Conservation (phyloP, 2,113 vertebrate species). For the Notiomystis cincta region DNA sequence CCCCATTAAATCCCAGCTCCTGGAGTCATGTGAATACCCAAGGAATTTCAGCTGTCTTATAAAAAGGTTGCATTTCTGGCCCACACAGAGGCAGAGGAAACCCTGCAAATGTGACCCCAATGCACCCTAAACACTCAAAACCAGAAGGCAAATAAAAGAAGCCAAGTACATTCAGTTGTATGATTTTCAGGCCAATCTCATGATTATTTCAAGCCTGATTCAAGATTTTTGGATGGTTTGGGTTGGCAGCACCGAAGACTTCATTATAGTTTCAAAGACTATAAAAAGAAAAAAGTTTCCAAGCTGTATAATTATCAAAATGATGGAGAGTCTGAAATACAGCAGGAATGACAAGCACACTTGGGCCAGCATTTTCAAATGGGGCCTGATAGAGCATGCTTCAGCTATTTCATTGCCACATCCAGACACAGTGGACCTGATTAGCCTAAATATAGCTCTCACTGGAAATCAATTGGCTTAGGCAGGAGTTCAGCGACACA, state of each 20-base stretch:
- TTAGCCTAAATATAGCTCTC: constrained; percentile 60
- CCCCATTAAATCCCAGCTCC: neutral
- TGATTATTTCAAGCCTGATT: constrained; percentile 63
- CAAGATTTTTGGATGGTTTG: constrained; percentile 64
- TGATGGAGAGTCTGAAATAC: constrained; percentile 64
- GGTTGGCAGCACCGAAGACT: constrained; percentile 49
- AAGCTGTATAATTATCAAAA: constrained; percentile 66
- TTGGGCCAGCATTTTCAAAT: constrained; percentile 58
- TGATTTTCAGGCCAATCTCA: constrained; percentile 58
- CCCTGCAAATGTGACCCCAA: constrained; percentile 52
- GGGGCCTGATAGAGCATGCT: constrained; percentile 35
- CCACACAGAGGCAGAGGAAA: constrained; percentile 50
- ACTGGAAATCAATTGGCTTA: constrained; percentile 47
- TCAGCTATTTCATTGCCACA: constrained; percentile 56
- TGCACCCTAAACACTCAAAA: constrained; percentile 55
- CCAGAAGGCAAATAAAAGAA: constrained; percentile 63
- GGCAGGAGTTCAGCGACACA: neutral
- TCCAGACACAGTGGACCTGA: constrained; percentile 50
- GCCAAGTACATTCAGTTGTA: constrained; percentile 51
- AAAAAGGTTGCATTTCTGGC: constrained; percentile 44
- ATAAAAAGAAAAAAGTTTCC: constrained; percentile 69
- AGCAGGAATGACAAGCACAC: constrained; percentile 48
- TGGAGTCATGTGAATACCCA: constrained; percentile 36
- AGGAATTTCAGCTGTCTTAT: constrained; percentile 51
- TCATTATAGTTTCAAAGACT: constrained; percentile 68